Evolutionary conservation across 1,140 invertebrate genomes (phyloP).

Genomic region (Tribolium castaneum): DNA sequence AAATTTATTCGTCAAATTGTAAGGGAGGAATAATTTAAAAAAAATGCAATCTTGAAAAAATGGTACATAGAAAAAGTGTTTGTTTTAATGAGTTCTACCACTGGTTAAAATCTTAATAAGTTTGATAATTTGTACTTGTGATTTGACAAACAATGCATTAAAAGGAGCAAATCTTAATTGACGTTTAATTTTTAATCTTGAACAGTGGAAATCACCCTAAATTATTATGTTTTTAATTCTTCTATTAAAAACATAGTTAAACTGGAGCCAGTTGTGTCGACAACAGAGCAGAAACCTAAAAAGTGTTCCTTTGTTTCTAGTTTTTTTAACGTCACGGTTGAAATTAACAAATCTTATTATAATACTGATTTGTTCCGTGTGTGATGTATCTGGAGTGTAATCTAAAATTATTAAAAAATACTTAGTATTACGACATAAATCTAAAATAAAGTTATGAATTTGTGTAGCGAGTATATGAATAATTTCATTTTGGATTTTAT

Average conservation of each 20-base stretch:
- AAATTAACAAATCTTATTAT: constrained; percentile 39
- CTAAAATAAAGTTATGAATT: constrained; percentile 38
- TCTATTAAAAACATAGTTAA: constrained; percentile 39
- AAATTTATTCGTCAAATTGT: no score
- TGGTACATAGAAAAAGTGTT: no score
- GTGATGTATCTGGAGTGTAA: constrained; percentile 48
- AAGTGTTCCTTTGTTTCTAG: constrained; percentile 41
- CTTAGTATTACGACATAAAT: constrained; percentile 35
- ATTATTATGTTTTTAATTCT: no score
- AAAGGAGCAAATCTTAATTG: no score
- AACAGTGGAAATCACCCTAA: no score
- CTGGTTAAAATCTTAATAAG: no score
- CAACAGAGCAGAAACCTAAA: constrained; percentile 40
- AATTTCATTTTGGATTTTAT: constrained; percentile 55
- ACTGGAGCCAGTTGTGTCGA: constrained; percentile 43
- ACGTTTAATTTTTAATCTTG: no score
- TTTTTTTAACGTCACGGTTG: constrained; percentile 13
- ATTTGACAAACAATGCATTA: no score
- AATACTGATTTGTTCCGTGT: constrained; percentile 48
- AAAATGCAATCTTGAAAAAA: no score
- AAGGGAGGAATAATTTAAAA: no score
- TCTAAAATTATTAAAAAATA: constrained; percentile 49
- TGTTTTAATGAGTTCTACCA: no score
- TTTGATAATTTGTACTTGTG: no score
- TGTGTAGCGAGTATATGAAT: constrained; percentile 40